A percentile compares a stretch with the other conserved stretches of the same genome.
Conservation (phyloP, 2,113 vertebrate species). For the Sitta europaea region DNA sequence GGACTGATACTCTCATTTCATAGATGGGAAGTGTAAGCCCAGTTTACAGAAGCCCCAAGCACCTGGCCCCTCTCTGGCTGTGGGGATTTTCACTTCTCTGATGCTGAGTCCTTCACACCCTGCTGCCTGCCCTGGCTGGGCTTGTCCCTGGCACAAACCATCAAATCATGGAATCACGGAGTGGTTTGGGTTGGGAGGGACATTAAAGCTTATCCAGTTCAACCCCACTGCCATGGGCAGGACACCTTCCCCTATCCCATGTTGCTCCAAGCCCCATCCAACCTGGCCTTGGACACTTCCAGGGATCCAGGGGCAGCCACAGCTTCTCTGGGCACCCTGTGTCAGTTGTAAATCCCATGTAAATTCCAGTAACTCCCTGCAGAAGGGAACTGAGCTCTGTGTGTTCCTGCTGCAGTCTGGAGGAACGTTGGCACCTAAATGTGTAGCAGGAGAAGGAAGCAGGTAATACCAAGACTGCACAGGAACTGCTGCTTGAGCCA, state of each 20-base stretch:
- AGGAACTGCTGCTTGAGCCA: neutral
- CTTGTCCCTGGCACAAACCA: neutral
- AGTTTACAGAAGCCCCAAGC: neutral
- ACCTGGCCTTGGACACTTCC: neutral
- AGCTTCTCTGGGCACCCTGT: neutral
- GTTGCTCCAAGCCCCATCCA: neutral
- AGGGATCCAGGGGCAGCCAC: neutral
- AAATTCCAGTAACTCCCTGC: neutral
- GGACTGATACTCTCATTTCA: neutral
- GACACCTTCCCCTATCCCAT: neutral
- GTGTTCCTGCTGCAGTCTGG: neutral
- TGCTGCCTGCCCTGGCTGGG: neutral
- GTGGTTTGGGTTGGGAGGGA: neutral
- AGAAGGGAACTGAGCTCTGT: neutral
- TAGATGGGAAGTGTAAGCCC: neutral
- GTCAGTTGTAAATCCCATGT: neutral
- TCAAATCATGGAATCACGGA: neutral
- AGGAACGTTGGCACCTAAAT: neutral
- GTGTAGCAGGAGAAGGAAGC: neutral
- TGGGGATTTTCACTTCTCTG: neutral
- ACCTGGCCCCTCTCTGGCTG: neutral
- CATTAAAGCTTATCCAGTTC: neutral
- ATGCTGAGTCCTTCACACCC: neutral
- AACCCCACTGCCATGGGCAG: neutral
- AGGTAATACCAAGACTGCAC: too few relatives aligned